These are phyloP conservation scores for Synanthedon andrenaeformis DNA, from an alignment of 2,888 invertebrate genomes.

Conservation along the genomic window DNA sequence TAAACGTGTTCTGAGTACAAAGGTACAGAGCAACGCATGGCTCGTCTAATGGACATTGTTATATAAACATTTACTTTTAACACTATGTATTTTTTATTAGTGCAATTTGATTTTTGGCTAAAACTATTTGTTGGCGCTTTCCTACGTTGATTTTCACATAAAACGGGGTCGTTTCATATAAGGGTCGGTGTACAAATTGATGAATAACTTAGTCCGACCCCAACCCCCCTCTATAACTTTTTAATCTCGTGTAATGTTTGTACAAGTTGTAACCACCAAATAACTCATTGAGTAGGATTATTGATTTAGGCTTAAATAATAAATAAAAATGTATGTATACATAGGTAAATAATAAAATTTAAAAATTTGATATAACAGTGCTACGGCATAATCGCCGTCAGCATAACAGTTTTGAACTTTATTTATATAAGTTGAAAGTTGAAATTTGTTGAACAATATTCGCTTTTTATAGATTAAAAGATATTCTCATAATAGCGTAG, in stretches of 20 bases:
- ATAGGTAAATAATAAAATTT: no score
- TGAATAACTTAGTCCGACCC: not conserved
- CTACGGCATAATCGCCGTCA: no score
- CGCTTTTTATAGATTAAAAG: no score
- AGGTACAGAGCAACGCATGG: conserved; percentile 31
- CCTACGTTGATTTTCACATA: conserved; percentile 13
- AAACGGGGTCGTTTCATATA: conserved; percentile 2
- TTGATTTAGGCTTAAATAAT: not conserved
- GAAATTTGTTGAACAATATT: no score
- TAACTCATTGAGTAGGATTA: conserved; percentile 46
- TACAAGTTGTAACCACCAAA: conserved; percentile 68
- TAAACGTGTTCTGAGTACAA: conserved; percentile 12
- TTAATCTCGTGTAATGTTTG: conserved; percentile 56
- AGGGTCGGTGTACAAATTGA: conserved; percentile 7
- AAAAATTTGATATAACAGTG: no score
- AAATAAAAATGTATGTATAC: no score
- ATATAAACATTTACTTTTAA: conserved; percentile 7
- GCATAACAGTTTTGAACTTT: no score
- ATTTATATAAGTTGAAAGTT: no score
- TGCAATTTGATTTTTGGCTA: conserved; percentile 29
- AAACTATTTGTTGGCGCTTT: conserved; percentile 23
- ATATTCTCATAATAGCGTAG: no score
- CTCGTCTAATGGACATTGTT: conserved; percentile 20
- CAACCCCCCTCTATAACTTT: conserved; percentile 17
- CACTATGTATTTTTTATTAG: conserved; percentile 19